Evolutionary conservation across 2,113 vertebrate genomes (phyloP).

Genomic region (Geococcyx californianus): DNA sequence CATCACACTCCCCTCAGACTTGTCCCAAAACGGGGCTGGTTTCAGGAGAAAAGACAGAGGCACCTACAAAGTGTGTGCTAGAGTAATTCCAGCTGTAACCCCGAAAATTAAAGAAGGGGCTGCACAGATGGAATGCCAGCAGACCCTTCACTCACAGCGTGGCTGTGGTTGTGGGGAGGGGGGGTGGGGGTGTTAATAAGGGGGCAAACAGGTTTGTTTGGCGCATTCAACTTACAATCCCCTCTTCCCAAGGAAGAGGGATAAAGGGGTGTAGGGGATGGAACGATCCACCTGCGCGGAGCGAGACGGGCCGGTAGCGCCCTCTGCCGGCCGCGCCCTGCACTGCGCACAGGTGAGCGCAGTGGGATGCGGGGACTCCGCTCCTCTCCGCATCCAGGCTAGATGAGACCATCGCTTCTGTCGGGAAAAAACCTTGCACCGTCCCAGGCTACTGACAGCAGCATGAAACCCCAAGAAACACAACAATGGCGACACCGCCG

Average conservation of each 20-base stretch:
- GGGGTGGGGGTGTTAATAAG: too few species aligned
- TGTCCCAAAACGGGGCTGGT: too few species aligned
- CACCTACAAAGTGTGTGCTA: too few species aligned
- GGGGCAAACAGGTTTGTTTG: accelerated
- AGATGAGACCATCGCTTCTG: too few species aligned
- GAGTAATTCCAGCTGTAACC: neutral
- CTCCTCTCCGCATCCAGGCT: neutral
- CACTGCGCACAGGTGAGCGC: constrained; percentile 47
- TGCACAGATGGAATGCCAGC: accelerated
- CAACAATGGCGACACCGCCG: accelerated
- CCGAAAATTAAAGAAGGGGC: neutral
- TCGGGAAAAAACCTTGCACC: too few species aligned
- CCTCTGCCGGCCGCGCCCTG: constrained; percentile 67
- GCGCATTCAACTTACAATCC: accelerated
- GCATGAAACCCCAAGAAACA: too few species aligned
- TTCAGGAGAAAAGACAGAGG: too few species aligned
- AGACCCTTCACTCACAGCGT: too few species aligned
- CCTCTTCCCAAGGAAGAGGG: too few species aligned
- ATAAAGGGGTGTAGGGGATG: accelerated
- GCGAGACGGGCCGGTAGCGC: constrained; percentile 40
- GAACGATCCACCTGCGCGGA: constrained; percentile 70
- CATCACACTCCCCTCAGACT: neutral
- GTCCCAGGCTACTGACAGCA: accelerated
- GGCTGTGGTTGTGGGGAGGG: too few species aligned
- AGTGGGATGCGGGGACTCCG: neutral